Base-by-base conservation (phyloP, 2,888 invertebrate genomes). In the Vesta saturnalis region DNA sequence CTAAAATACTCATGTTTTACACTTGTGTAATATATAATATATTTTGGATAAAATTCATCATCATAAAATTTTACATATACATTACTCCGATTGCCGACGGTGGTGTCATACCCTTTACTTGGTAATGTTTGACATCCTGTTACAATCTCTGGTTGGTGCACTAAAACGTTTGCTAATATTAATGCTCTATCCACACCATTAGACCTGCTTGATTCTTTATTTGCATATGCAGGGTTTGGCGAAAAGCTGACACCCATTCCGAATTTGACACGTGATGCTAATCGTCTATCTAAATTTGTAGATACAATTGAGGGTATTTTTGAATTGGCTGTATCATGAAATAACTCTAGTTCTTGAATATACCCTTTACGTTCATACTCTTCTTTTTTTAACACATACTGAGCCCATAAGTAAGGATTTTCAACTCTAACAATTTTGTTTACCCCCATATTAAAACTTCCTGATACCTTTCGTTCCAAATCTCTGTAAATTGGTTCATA, bases 11-110 rank as follows among this genome's bases (percentile, higher is more conserved):
- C 22, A 14, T 43, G 56, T 3, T 14, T 49, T 19, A n/a, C 12
- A 14, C 60, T 66, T n/a, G 12, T 56, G 23, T 76, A 78, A 67
- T 75, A 80, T 3, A 78, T 79, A n/a, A n/a, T n/a, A n/a, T n/a
- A n/a, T n/a, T n/a, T n/a, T n/a, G n/a, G n/a, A n/a, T n/a, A n/a
- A n/a, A n/a, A n/a, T n/a, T n/a, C n/a, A n/a, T n/a, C n/a, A n/a
- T n/a, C n/a, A n/a, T n/a, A n/a, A n/a, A n/a, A 83, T 71, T 83
- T 83, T 0, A 83, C 82, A 69, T 74, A 80, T 1, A 82, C 82
- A 4, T 71, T 63, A 0, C 72, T 70, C 39, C 61, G 55, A 67
- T 76, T 77, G 5, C 79, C 80, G 35, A 67, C 60, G 21, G n/a
- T n/a, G n/a, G n/a, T n/a, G n/a, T n/a, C n/a, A n/a, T n/a, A n/a